Evolutionary conservation across 1,140 invertebrate species (phyloP).

Genomic region (Bombus vancouverensis): DNA sequence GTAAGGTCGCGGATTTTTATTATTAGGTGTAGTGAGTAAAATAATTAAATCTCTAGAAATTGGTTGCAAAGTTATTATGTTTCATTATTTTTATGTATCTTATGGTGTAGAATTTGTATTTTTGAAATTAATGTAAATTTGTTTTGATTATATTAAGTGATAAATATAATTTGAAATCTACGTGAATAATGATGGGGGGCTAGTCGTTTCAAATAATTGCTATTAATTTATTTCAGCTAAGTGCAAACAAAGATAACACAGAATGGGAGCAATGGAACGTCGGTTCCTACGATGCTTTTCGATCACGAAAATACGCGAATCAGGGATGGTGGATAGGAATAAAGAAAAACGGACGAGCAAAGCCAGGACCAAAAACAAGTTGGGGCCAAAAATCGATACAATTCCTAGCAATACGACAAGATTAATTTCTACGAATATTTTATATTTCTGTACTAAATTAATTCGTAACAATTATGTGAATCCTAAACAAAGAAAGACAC

Average conservation of each 20-base stretch:
- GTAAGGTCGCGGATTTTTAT: conserved; percentile 74
- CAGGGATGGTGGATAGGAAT: conserved; percentile 86
- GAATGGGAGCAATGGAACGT: conserved; percentile 85
- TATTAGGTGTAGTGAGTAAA: neutral
- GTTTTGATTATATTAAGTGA: neutral
- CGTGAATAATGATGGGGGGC: no score
- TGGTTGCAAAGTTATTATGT: neutral
- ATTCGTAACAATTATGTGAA: neutral
- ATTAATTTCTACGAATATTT: conserved; percentile 45
- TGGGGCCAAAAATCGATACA: conserved; percentile 86
- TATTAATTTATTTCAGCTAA: conserved; percentile 76
- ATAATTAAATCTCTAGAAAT: neutral
- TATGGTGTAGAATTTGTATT: neutral
- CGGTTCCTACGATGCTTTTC: conserved; percentile 84
- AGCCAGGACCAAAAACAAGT: conserved; percentile 84
- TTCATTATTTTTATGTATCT: neutral
- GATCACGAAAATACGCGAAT: conserved; percentile 84
- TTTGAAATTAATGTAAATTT: neutral
- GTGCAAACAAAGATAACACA: conserved; percentile 82
- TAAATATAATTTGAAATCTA: neutral
- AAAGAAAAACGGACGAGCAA: conserved; percentile 85
- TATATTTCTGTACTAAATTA: conserved; percentile 4
- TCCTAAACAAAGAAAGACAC: neutral
- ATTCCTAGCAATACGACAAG: conserved; percentile 78
- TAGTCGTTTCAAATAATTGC: neutral